Conservation (phyloP, 2,888 invertebrate species). For the Actias luna region DNA sequence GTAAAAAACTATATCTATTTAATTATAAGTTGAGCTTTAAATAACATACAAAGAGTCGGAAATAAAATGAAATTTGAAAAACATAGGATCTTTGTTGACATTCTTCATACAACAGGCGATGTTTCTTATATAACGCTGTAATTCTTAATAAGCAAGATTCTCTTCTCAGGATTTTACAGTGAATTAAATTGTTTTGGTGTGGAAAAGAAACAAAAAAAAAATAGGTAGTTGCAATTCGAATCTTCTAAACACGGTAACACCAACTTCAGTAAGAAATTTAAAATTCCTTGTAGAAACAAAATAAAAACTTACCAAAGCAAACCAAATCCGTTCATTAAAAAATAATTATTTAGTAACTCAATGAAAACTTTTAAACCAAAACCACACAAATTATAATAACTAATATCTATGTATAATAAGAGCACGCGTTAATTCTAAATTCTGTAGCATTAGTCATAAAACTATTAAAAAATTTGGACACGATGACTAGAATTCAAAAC, state of each 20-base stretch:
- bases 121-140: neutral
- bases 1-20: too few relatives aligned
- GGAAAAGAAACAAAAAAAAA: neutral
- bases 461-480: conserved; percentile 67
- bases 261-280: conserved; percentile 22
- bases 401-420: conserved; percentile 43
- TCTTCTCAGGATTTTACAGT: neutral
- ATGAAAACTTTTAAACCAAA: conserved; percentile 30
- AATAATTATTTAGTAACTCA: conserved; percentile 43
- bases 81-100: neutral
- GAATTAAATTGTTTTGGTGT: neutral
- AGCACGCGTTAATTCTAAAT: conserved; percentile 23
- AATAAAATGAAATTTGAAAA: neutral
- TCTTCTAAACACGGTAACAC: neutral
- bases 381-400: conserved; percentile 40
- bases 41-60: neutral
- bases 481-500: conserved; percentile 76
- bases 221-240: neutral
- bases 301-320: conserved; percentile 71
- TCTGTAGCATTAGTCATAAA: conserved; percentile 40
- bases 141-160: neutral
- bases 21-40: neutral
- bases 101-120: neutral
- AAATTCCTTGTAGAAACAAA: conserved; percentile 19
- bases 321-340: conserved; percentile 79